A percentile compares a stretch with the other conserved stretches of the same genome.
These are phyloP conservation scores for Neoaliturus tenellus DNA, from an alignment of 2,888 invertebrate species.

Conservation along the genomic window DNA sequence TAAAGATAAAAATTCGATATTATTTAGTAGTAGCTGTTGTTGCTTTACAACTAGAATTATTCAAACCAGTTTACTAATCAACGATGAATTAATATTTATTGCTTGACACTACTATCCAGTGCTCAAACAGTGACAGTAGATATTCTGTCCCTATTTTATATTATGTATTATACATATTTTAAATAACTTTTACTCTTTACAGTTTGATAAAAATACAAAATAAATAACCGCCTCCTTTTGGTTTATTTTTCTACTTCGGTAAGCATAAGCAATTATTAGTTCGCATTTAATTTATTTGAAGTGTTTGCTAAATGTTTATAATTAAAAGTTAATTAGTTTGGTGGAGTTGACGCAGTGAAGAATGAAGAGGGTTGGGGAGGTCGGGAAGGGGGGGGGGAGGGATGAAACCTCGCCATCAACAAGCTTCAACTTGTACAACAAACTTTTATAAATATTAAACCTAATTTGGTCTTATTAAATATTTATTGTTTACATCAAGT, in stretches of 20 bases:
- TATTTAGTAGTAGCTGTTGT: too few species aligned
- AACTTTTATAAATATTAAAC: background rate
- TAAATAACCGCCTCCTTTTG: background rate
- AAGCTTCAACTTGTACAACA: background rate
- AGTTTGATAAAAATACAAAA: too few species aligned
- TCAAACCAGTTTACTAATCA: too few species aligned
- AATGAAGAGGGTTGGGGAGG: background rate
- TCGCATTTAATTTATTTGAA: constrained; percentile 9
- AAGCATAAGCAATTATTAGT: background rate
- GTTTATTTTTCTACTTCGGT: background rate
- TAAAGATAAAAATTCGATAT: too few species aligned
- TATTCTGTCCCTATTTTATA: too few species aligned
- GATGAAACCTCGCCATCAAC: background rate
- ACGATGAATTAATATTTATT: too few species aligned
- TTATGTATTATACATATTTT: too few species aligned
- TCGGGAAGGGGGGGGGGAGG: background rate
- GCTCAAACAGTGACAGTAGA: too few species aligned
- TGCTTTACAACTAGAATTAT: too few species aligned
- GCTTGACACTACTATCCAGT: too few species aligned
- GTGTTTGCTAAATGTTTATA: constrained; percentile 15
- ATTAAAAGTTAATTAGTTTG: constrained; percentile 30
- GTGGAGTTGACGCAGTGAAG: background rate
- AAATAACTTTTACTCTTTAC: too few species aligned
- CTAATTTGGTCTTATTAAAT: background rate
- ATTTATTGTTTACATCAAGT: background rate